Conservation (phyloP, 1,140 invertebrate species). For the Lutraria rhynchaena region DNA sequence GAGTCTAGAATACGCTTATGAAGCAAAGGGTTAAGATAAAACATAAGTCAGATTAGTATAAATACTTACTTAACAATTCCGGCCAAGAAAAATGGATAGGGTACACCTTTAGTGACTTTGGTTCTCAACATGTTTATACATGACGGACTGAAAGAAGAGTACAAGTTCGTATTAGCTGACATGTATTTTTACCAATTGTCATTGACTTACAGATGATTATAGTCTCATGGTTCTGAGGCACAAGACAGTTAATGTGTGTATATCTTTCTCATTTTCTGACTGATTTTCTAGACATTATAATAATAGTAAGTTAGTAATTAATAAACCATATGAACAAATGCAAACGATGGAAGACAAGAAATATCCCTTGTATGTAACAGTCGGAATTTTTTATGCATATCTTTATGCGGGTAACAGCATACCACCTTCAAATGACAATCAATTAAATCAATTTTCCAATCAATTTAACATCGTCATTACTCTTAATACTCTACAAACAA, state of each 20-base stretch:
- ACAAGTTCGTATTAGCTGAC: not conserved
- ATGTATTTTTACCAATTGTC: not conserved
- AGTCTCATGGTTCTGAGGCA: not conserved
- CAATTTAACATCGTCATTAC: too few species aligned
- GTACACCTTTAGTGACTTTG: conserved; percentile 12
- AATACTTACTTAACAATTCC: conserved; percentile 41
- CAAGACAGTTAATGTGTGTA: not conserved
- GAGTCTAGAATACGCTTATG: too few species aligned
- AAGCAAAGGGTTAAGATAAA: too few species aligned
- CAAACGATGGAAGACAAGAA: too few species aligned
- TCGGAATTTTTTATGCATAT: too few species aligned
- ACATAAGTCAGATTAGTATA: too few species aligned
- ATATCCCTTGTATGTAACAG: too few species aligned
- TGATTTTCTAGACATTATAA: not conserved
- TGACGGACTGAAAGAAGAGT: conserved; percentile 13
- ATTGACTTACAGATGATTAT: not conserved
- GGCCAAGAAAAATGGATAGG: conserved; percentile 45
- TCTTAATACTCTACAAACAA: too few species aligned
- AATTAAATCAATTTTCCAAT: too few species aligned
- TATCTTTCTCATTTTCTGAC: not conserved
- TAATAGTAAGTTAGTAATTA: not conserved
- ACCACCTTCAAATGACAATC: too few species aligned
- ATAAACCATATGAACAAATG: too few species aligned
- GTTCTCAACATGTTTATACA: conserved; percentile 25
- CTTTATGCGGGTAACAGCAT: too few species aligned